phyloP scores from a whole-genome alignment of 2,888 invertebrate species.

The Biston betularia region DNA sequence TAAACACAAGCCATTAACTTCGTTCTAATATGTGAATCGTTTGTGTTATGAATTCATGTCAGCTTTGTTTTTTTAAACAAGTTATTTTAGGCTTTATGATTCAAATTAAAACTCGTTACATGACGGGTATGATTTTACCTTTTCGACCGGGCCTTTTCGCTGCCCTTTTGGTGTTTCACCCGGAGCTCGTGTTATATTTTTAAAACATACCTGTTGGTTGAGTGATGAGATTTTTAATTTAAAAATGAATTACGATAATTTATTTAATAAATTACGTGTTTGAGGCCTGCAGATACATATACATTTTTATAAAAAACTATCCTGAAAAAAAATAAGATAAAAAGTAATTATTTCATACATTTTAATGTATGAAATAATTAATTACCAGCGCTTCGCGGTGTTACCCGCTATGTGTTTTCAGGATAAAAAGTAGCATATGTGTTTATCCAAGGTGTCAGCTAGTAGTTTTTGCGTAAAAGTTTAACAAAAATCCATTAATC shows the following conservation, averaged over 20 bases:
- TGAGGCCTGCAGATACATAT: too few species aligned
- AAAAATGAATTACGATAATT: not conserved
- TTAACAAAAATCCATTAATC: too few species aligned
- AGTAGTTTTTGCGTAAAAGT: too few species aligned
- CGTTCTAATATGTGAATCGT: slow-evolving; percentile 25
- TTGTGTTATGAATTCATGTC: slow-evolving; percentile 31
- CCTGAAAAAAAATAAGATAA: too few species aligned
- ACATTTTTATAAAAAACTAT: too few species aligned
- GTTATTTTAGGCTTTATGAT: slow-evolving; percentile 56
- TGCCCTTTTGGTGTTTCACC: slow-evolving; percentile 49
- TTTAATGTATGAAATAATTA: too few species aligned
- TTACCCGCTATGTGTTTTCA: too few species aligned
- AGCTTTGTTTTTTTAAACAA: slow-evolving; percentile 41
- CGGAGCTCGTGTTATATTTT: slow-evolving; percentile 22
- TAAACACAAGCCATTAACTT: slow-evolving; percentile 25
- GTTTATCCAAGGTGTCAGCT: too few species aligned
- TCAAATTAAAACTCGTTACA: slow-evolving; percentile 52
- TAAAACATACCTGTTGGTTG: slow-evolving; percentile 16
- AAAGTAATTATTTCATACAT: too few species aligned
- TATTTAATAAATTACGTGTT: too few species aligned
- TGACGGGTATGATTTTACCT: slow-evolving; percentile 55
- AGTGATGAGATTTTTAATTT: slow-evolving; percentile 14
- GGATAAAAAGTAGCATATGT: too few species aligned
- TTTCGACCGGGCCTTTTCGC: slow-evolving; percentile 51
- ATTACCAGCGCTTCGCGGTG: too few species aligned